Base-by-base conservation (phyloP, 2,888 invertebrate genomes). In the Atethmia centrago region DNA sequence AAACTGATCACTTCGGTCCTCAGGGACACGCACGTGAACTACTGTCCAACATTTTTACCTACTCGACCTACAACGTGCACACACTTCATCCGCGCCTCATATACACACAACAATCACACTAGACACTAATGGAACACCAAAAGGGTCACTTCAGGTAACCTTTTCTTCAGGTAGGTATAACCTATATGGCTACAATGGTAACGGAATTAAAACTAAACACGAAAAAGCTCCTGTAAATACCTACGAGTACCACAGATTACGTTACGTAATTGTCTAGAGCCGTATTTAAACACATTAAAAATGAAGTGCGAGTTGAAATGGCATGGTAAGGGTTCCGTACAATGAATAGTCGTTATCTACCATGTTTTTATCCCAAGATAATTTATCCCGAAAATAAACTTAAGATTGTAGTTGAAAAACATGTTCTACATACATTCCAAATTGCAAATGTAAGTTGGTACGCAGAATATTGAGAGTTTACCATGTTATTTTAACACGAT, bases 41-140 rank as follows among this genome's bases (percentile, higher is more conserved):
- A 87, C 88, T 89, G 89, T 88, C 89, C 84, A 73, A 86, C 85
- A 16, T 28, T 88, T 89, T 91, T 89, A 89, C 80, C 71, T 36
- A 1, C 71, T 72, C 79, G 79, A 72, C 72, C 73, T 36, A 25
- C 36, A 40, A 55, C 40, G 55, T 51, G 61, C 36, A 36, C 45
- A 55, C 45, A 56, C 45, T 66, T 14, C 25, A 58, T 25, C 67
- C 45, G 45, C 42, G 28, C 19, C 56, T 53, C 58, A 67, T 31
- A 63, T 10, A 42, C 61, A 36, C 51, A 47, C 16, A 47, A 47
- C 62, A 51, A 45, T 63, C 45, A n/a, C 19, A 58, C 40, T 25
- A 51, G 3, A 42, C 42, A 51, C 49, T 16, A 49, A 49, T 73
- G n/a, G 61, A 19, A 45, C 45, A 19, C 55, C n/a, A n/a, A 53